Base-by-base conservation (phyloP, 2,113 vertebrate species). In the Laticauda laticaudata region DNA sequence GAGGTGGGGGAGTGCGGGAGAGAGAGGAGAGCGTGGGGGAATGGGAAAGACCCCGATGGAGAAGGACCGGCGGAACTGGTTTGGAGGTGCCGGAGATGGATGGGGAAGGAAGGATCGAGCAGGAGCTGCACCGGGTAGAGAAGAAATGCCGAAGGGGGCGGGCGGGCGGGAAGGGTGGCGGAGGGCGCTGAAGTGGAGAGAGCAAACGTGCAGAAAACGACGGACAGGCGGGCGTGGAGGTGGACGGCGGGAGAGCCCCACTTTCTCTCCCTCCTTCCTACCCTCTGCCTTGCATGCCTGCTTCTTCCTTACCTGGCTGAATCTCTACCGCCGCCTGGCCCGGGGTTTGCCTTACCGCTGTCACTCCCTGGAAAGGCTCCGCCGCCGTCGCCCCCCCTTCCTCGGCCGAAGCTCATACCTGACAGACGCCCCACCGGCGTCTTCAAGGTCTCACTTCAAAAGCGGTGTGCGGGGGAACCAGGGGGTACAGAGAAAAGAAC, bases 381-480 rank as follows among this genome's bases (percentile, higher is more conserved):
- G 24, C 34, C 87, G 59, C 91, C 57, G 39, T 75, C 89, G 34
- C 34, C 69, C 69, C 69, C 69, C 69, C 69, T 81, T 81, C 54
- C 81, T 95, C 90, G 29, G 18, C 85, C 91, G 95, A 94, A 93
- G 86, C 97, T 95, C 94, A 87, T 92, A 88, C 88, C 86, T 90
- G 93, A 92, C 93, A 94, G 14, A 90, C 91, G 88, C 95, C 94
- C 75, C 39, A 7, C 94, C 93, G 94, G 92, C 96, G 95, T 96
- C 91, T 86, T 91, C 92, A 93, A 93, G 90, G 93, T 93, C 92
- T 89, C 48, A 51, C 48, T 51, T 51, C 48, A 51, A 51, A 29
- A 23, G 43, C 39, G 6, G 24, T n/a, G n/a, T n/a, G n/a, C n/a
- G 45, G 15, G 92, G 92, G 90, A n/a, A 48, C 48, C 6, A 48